These are phyloP conservation scores for Pomatorhinus ruficollis DNA, from an alignment of 2,113 vertebrate species.

Conservation along the genomic window DNA sequence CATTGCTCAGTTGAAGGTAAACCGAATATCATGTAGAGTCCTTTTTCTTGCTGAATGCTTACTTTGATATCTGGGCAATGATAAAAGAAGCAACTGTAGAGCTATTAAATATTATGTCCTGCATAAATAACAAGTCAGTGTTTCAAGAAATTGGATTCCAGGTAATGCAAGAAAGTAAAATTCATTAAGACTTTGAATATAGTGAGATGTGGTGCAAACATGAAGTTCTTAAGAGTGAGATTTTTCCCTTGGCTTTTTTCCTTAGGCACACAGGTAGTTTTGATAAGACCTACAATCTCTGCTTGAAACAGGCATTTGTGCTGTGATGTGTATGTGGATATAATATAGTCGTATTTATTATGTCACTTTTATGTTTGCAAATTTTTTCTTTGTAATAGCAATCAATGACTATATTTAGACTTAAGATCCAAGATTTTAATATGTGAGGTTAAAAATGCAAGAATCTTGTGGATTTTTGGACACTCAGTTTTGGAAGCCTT, in stretches of 20 bases:
- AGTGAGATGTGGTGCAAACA: neutral
- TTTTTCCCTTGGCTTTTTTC: neutral
- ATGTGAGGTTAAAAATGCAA: neutral
- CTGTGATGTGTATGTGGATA: rapidly evolving
- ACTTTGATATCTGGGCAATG: neutral
- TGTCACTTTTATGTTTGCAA: neutral
- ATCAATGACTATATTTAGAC: neutral
- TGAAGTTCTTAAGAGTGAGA: neutral
- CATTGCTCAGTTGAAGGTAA: neutral
- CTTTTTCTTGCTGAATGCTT: neutral
- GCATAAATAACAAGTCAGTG: neutral
- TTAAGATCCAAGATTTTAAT: neutral
- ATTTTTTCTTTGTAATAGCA: neutral
- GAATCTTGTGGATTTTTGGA: neutral
- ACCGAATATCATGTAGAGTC: rapidly evolving
- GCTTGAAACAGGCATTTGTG: neutral
- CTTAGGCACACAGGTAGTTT: neutral
- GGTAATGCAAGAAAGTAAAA: neutral
- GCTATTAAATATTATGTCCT: neutral
- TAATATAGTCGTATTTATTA: neutral
- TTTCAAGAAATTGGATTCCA: neutral
- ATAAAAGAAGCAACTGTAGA: neutral
- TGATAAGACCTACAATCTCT: neutral
- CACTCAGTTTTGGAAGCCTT: neutral
- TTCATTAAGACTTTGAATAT: neutral